Base-by-base conservation (phyloP, 1,140 invertebrate species). In the Pentalonia nigronervosa region DNA sequence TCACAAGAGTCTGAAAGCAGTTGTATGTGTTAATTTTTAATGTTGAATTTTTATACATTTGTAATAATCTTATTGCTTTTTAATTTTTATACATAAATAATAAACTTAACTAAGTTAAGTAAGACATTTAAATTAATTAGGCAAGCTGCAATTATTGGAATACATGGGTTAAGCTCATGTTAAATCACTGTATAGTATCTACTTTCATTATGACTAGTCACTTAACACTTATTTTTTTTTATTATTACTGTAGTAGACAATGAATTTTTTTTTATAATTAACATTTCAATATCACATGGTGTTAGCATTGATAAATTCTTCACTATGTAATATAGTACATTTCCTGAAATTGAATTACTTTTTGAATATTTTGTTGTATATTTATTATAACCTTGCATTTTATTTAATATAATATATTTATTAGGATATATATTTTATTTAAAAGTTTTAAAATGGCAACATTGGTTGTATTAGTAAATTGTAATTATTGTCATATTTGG, bases 1-100 rank as follows among this genome's bases (percentile, higher is more conserved):
- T 97, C 97, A 94, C 97, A 97, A 94, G 97, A 97, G 94, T 96
- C 96, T 94, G 97, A 98, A 95, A 96, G 97, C 94, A 97, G 97
- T 94, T 98, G 97, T 95, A 97, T 97, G 95, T 98, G 97, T 96
- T 98, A 96, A 96, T 41, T 41, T 86, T 11, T 21, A 47, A 84
- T 53, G 48, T 53, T 84, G 41, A 93, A 9, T 84, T 93, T 93
- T 93, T 93, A 83, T 93, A 93, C 36, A n/a, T 93, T 93, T 86
- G 34, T 84, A 86, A 50, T 91, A 56, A 81, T 91, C 45, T 36
- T 36, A 41, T 45, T 86, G 67, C 76, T 93, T 93, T 93, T 84
- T 86, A 67, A 67, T 67, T 67, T 67, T 67, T 67, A 67, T 67
- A 67, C 2, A 17, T 67, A 67, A n/a, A 90, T 90, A 67, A 67